A percentile compares a stretch with the other conserved stretches of the same genome.
These are phyloP conservation scores for Orthonyx spaldingii DNA, from an alignment of 2,113 vertebrate genomes.

Conservation along the genomic window DNA sequence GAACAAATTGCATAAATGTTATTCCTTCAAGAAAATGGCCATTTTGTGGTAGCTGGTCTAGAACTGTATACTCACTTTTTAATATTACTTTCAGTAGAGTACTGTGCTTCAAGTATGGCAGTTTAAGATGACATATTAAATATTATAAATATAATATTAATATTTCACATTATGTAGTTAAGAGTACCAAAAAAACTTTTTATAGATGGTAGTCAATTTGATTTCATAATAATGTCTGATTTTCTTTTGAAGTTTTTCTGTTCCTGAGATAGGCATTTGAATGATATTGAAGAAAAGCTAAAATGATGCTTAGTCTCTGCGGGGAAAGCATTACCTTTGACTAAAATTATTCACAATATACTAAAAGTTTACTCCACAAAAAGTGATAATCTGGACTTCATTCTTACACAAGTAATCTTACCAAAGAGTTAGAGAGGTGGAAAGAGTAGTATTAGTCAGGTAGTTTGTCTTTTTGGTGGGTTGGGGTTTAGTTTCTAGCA, in stretches of 20 bases:
- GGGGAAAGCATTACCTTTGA: slow-evolving; percentile 2
- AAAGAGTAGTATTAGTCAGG: neutral
- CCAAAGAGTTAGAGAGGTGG: neutral
- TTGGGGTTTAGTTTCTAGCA: neutral
- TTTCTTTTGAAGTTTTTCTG: slow-evolving; percentile 23
- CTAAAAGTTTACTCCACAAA: slow-evolving; percentile 13
- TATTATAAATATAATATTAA: neutral
- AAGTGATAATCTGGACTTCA: neutral
- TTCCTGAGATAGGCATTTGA: neutral
- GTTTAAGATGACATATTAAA: neutral
- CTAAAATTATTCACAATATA: slow-evolving; percentile 52
- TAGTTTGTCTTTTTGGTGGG: neutral
- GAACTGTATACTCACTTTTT: neutral
- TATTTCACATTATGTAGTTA: neutral
- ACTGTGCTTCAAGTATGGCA: neutral
- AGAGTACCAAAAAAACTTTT: neutral
- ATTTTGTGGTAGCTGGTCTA: neutral
- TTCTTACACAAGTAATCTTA: neutral
- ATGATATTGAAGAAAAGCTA: slow-evolving; percentile 1
- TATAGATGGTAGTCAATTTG: neutral
- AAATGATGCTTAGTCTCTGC: slow-evolving; percentile 15
- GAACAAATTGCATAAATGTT: neutral
- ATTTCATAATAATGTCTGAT: neutral
- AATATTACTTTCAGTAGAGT: neutral
- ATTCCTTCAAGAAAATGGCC: neutral